Evolutionary conservation across 2,888 invertebrate species (phyloP), one percentile per base, ranked within the genome.

Genomic region (Orthonevra nobilis): DNA sequence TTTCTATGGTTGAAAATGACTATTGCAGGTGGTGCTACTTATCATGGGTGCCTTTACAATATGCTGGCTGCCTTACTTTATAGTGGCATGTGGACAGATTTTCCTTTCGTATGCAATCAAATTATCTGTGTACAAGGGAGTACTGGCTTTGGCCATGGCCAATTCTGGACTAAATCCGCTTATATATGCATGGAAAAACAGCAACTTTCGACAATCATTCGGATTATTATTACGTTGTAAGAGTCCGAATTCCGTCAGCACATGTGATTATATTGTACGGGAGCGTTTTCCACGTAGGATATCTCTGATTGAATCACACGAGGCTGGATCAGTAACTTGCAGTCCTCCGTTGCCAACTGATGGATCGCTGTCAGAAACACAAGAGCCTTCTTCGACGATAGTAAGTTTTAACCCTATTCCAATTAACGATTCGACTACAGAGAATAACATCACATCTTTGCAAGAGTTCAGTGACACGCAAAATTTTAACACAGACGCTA

Each of bases 181-280:
- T 40, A 95, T 95, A 83, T 95, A 95, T 89, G 94, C 95, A 23
- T 95, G 95, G 95, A 95, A 95, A 87, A 95, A 95, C 86, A 90
- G 92, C 4, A 94, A 93, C 81, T 95, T 95, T 86, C 91, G 95
- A 2, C 91, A 91, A 50, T 93, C 95, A 0, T 95, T 95, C 85
- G 90, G 91, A 23, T 92, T 92, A 81, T 89, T 94, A 7, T 87
- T 94, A 10, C 91, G 91, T 19, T 94, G 94, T 85, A 91, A 91
- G 84, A 90, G 91, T 72, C 92, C 92, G 0, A 92, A 93, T 83
- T 89, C 52, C 15, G 90, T 90, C 0, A 90, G 91, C 19, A 64
- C 52, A 10, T 83, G 81, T 12, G 82, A 83, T 28, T 81, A 82
- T 63, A 83, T 82, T 28, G 36, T 64, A 3, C 77, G 81, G 14